Percentiles rank a stretch among this genome's conserved stretches.
Conservation (phyloP, 2,113 vertebrate genomes). For the Indicator indicator region DNA sequence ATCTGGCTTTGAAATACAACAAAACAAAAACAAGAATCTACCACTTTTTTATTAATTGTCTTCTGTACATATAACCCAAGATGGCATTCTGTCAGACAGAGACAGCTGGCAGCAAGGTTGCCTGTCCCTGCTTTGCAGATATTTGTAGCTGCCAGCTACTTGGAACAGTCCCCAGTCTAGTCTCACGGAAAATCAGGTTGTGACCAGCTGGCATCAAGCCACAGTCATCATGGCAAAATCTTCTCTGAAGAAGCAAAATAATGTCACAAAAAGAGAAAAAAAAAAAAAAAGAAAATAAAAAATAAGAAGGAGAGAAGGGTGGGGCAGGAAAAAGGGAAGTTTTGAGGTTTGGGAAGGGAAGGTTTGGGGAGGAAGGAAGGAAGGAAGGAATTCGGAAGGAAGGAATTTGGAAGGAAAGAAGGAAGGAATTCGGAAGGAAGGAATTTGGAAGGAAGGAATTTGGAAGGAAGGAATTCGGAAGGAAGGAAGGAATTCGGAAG, state of each 20-base stretch:
- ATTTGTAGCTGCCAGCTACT: slow-evolving; percentile 10
- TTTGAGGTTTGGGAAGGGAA: too few relatives aligned
- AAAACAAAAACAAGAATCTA: background rate
- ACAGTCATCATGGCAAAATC: background rate
- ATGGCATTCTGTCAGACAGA: slow-evolving; percentile 13
- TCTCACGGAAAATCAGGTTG: slow-evolving; percentile 23
- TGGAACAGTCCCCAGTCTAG: slow-evolving; percentile 38
- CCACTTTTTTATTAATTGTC: background rate
- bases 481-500: too few relatives aligned
- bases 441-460: too few relatives aligned
- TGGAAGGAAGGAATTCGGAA: too few relatives aligned
- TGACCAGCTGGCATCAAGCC: background rate
- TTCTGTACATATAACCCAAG: background rate
- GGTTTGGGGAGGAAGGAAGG: too few relatives aligned
- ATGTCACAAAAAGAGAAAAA: background rate
- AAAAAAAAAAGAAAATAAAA: accelerated
- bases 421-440: too few relatives aligned
- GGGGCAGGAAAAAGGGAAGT: too few relatives aligned
- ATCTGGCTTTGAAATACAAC: background rate
- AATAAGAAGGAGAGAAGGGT: too few relatives aligned
- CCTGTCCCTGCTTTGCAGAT: slow-evolving; percentile 9
- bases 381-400: too few relatives aligned
- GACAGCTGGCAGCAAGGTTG: slow-evolving; percentile 43
- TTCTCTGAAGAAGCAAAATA: background rate
- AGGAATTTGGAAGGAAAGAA: too few relatives aligned